Conservation (phyloP, 2,888 invertebrate genomes). For the Balanococcus diminutus region DNA sequence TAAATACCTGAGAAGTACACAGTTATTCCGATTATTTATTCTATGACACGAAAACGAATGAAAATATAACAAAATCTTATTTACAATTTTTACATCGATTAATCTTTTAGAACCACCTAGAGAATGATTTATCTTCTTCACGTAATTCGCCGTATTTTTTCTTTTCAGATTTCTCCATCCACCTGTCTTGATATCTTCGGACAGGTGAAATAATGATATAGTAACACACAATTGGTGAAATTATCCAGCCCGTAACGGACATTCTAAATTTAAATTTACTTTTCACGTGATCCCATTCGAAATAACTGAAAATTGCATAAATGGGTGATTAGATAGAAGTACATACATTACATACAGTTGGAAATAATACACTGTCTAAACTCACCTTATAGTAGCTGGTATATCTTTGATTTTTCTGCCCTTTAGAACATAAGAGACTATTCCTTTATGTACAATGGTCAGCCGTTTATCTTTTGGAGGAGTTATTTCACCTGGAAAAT, state of each 20-base stretch:
- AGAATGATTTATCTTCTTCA: background rate
- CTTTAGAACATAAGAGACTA: background rate
- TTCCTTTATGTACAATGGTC: background rate
- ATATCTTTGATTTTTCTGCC: background rate
- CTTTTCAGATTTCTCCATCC: background rate
- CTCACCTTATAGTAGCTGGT: conserved; percentile 6
- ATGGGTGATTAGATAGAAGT: background rate
- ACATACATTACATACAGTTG: too few relatives aligned
- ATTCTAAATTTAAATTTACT: background rate
- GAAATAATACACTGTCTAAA: background rate
- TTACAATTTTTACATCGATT: background rate
- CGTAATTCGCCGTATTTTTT: background rate
- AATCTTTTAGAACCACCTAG: background rate
- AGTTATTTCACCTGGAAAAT: background rate
- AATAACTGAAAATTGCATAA: background rate
- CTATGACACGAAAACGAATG: background rate
- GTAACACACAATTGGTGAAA: background rate
- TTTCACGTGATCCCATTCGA: background rate
- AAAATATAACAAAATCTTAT: background rate
- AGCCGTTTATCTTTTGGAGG: background rate
- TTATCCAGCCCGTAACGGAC: background rate
- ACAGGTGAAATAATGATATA: background rate
- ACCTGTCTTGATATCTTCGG: background rate
- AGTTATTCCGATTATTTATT: background rate
- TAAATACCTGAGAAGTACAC: background rate